These are phyloP conservation scores for Drosophila mulleri DNA, from an alignment of 2,888 invertebrate genomes.

Conservation along the genomic window DNA sequence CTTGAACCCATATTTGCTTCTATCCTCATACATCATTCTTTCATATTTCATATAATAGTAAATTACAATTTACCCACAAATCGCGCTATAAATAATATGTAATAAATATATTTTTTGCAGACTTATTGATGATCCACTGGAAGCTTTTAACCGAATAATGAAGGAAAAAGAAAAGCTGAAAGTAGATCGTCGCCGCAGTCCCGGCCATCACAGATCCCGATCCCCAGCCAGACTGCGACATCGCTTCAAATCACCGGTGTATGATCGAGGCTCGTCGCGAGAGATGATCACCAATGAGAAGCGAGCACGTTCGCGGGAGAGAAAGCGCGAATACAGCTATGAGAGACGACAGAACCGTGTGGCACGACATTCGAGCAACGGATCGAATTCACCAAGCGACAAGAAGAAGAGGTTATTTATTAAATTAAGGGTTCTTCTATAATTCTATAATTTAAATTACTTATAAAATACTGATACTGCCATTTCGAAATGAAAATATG, in stretches of 20 bases:
- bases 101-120: slow-evolving; percentile 77
- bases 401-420: slow-evolving; percentile 68
- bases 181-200: slow-evolving; percentile 85
- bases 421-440: slow-evolving; percentile 35
- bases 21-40: too few species aligned
- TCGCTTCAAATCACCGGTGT: slow-evolving; percentile 79
- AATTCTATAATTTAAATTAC: slow-evolving; percentile 7
- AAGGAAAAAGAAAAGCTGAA: slow-evolving; percentile 90
- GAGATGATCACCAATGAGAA: slow-evolving; percentile 60
- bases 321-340: slow-evolving; percentile 66
- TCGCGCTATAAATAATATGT: neutral
- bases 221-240: slow-evolving; percentile 77
- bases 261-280: slow-evolving; percentile 76
- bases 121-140: slow-evolving; percentile 93
- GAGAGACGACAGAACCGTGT: slow-evolving; percentile 64
- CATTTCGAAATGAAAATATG: slow-evolving; percentile 12
- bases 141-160: slow-evolving; percentile 94
- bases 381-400: slow-evolving; percentile 67
- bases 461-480: slow-evolving; percentile 7
- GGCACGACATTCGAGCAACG: slow-evolving; percentile 51
- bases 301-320: slow-evolving; percentile 64
- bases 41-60: too few species aligned
- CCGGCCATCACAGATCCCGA: slow-evolving; percentile 85
- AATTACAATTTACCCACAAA: neutral
- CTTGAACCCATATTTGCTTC: too few species aligned